phyloP scores from a whole-genome alignment of 2,113 vertebrate species.

The Rhinolophus sinicus region DNA sequence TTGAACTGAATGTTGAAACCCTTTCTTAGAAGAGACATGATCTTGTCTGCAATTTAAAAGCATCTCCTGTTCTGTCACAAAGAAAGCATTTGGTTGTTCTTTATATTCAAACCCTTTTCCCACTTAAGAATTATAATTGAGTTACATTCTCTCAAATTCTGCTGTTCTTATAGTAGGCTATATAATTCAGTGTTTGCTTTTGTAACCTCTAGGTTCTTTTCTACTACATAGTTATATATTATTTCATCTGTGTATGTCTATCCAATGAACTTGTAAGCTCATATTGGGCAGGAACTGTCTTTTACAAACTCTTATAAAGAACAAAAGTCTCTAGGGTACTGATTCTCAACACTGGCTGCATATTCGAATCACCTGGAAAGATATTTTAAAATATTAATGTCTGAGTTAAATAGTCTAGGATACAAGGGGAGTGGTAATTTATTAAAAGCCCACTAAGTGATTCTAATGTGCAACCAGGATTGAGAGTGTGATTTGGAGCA shows the following conservation, averaged over 20 bases:
- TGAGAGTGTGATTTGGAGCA: neutral
- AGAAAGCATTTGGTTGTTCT: constrained; percentile 72
- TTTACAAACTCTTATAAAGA: neutral
- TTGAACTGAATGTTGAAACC: constrained; percentile 40
- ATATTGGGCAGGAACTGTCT: neutral
- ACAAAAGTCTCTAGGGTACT: neutral
- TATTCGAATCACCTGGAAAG: neutral
- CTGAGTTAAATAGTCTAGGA: neutral
- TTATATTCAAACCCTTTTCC: constrained; percentile 72
- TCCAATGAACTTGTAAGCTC: constrained; percentile 23
- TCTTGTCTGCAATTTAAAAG: constrained; percentile 66
- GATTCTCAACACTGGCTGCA: neutral
- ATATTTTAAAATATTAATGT: neutral
- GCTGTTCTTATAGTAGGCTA: constrained; percentile 3
- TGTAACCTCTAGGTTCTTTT: constrained; percentile 19
- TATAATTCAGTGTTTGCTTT: constrained; percentile 46
- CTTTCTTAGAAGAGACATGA: constrained; percentile 57
- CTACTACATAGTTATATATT: neutral
- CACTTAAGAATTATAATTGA: constrained; percentile 73
- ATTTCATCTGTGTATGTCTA: constrained; percentile 35
- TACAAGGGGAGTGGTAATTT: neutral
- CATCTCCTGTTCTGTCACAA: constrained; percentile 49
- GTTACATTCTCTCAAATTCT: constrained; percentile 50
- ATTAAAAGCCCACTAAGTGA: constrained; percentile 1
- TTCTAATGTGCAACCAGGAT: neutral